phyloP scores from a whole-genome alignment of 2,888 invertebrate genomes.

The Yponomeuta evonymella region DNA sequence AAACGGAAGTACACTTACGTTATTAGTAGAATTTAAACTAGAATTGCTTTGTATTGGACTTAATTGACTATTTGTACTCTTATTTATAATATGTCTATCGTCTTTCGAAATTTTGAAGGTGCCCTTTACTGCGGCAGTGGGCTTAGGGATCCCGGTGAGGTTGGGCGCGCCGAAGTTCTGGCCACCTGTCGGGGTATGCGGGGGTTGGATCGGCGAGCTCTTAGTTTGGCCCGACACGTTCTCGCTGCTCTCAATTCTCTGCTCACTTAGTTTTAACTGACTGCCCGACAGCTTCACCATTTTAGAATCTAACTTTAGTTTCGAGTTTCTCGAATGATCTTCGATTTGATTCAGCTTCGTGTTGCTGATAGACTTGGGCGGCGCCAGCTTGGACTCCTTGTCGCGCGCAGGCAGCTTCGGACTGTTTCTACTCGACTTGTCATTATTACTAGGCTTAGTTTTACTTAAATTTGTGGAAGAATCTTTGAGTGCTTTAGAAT shows the following conservation, averaged over 20 bases:
- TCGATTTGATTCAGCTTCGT: slow-evolving; percentile 68
- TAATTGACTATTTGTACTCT: slow-evolving; percentile 75
- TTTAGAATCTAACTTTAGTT: slow-evolving; percentile 55
- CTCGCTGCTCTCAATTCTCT: slow-evolving; percentile 38
- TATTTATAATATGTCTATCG: slow-evolving; percentile 68
- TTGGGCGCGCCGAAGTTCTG: slow-evolving; percentile 58
- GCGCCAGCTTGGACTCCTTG: slow-evolving; percentile 70
- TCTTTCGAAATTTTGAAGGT: slow-evolving; percentile 85
- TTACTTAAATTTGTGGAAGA: slow-evolving; percentile 58
- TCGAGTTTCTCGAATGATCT: slow-evolving; percentile 53
- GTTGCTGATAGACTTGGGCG: slow-evolving; percentile 69
- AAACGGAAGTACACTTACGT: slow-evolving; percentile 64
- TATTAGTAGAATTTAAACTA: slow-evolving; percentile 74
- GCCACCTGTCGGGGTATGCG: slow-evolving; percentile 56
- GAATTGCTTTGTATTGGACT: slow-evolving; percentile 75
- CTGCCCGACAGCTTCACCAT: slow-evolving; percentile 69
- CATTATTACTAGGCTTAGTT: slow-evolving; percentile 54
- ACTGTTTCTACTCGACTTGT: slow-evolving; percentile 60
- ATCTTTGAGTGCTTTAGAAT: slow-evolving; percentile 64
- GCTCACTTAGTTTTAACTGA: slow-evolving; percentile 60
- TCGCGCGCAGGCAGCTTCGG: slow-evolving; percentile 64
- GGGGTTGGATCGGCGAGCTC: slow-evolving; percentile 36
- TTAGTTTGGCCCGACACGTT: slow-evolving; percentile 32
- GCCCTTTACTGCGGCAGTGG: slow-evolving; percentile 94
- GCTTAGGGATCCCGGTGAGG: slow-evolving; percentile 87